Evolutionary conservation across 2,797 vertebrate species (phyloP), one percentile per base, ranked within the genome.

Genomic region (Sebastes cheni): DNA sequence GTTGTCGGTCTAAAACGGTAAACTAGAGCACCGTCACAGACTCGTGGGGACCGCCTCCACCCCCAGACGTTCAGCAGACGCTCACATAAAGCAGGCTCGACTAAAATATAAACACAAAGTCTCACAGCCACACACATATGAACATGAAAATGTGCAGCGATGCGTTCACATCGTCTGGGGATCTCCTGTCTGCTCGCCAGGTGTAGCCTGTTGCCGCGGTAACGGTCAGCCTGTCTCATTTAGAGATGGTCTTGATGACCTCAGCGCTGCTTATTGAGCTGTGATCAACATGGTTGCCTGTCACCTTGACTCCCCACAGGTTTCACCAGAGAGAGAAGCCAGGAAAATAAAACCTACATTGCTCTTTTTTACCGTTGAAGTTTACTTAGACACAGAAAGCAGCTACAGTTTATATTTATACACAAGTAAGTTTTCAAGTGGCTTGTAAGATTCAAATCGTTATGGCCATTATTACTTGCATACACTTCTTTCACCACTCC

Each of bases 191-290:
- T 88, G 87, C 72, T 73, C 55, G 23, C 62, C 75, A 74, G 36
- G 67, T 87, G 79, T 77, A 88, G 88, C 80, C 86, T 84, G 93
- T 95, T 94, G 92, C 93, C 77, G 34, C 20, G 91, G 93, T 82
- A 93, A 95, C 91, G 46, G 80, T 81, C 82, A 75, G 77, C 72
- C 85, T 32, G 56, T 88, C 83, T 91, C 85, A 81, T 89, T 85
- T 86, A 70, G 75, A 87, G 80, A 65, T 72, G 80, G 75, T 86
- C 75, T 80, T 78, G 86, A 91, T 89, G 90, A 91, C 86, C 88
- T 84, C 85, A 34, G 80, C 1, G 65, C 80, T 67, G 86, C 89
- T 87, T 82, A 77, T 77, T 77, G 79, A 88, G 87, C 83, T 85
- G 89, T 83, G 81, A 90, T 93, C 87, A 91, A 86, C 90, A 86